Conservation (phyloP, 1,140 invertebrate species). For the Mycetomoellerius zeteki region DNA sequence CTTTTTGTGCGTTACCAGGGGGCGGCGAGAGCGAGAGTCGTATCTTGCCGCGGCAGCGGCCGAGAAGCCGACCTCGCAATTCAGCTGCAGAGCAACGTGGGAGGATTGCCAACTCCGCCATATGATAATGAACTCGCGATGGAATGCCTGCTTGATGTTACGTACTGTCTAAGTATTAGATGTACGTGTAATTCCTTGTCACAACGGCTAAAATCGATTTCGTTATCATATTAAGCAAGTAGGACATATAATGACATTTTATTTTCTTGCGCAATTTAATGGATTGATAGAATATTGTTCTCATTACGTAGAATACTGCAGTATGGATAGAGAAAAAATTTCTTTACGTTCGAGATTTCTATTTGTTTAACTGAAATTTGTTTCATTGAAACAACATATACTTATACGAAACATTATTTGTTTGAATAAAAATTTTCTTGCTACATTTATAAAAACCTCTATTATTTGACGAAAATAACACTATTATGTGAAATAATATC, state of each 20-base stretch:
- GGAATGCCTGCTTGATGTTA: conserved; percentile 68
- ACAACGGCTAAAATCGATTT: conserved; percentile 6
- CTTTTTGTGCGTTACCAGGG: conserved; percentile 77
- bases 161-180: conserved; percentile 56
- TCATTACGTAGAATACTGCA: background rate
- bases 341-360: no score
- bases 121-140: conserved; percentile 77
- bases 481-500: background rate
- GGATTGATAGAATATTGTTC: background rate
- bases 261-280: background rate
- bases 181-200: conserved; percentile 25
- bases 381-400: no score
- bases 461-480: background rate
- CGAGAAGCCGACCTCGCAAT: conserved; percentile 75
- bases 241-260: background rate
- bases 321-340: background rate
- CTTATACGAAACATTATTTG: background rate
- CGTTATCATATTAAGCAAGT: conserved; percentile 11
- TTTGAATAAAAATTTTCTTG: background rate
- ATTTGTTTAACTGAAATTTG: no score
- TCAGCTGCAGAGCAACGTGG: conserved; percentile 72
- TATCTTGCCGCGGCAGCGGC: conserved; percentile 71
- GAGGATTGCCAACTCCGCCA: conserved; percentile 76
- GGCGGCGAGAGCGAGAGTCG: conserved; percentile 76
- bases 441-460: background rate